Evolutionary conservation across 92 coral and sea anemone species (phyloP).

Genomic region (Epizoanthus stellaris): DNA sequence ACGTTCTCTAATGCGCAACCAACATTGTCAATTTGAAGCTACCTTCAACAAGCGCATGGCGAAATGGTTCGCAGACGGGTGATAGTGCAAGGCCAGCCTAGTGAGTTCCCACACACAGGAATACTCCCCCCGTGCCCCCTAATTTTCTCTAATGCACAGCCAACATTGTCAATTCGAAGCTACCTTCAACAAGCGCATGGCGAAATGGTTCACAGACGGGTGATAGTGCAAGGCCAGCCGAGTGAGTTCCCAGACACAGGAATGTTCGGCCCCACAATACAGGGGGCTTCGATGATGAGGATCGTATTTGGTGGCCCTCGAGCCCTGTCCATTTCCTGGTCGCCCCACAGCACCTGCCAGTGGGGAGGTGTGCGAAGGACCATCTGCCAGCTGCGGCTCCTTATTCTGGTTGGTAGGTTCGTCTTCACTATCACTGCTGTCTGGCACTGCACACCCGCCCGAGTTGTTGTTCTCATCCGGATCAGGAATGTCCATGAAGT

Average conservation of each 20-base stretch:
- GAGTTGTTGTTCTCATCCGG: constrained; percentile 46
- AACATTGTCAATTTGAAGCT: neutral
- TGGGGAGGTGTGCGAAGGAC: constrained; percentile 11
- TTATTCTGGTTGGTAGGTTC: constrained; percentile 22
- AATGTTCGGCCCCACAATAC: constrained; percentile 86
- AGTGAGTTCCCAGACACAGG: constrained; percentile 91
- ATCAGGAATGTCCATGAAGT: constrained; percentile 77
- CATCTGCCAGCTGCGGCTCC: neutral
- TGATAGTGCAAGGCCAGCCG: constrained; percentile 86
- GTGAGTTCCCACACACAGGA: constrained; percentile 91
- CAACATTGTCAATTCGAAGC: too few relatives aligned
- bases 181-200: constrained; percentile 77
- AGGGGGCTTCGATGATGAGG: constrained; percentile 81
- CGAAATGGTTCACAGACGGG: constrained; percentile 91
- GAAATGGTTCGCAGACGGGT: constrained; percentile 89
- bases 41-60: constrained; percentile 80
- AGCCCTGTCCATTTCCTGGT: neutral
- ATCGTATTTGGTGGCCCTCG: constrained; percentile 57
- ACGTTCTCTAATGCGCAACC: too few relatives aligned
- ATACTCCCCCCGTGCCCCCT: constrained; percentile 64
- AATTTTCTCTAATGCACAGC: too few relatives aligned
- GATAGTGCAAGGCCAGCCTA: constrained; percentile 82
- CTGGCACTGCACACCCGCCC: constrained; percentile 35
- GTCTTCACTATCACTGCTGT: constrained; percentile 6
- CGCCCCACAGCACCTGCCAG: constrained; percentile 34